A percentile compares a stretch with the other conserved stretches of the same genome.
Evolutionary conservation across 30 jellyfish, hydroid and myxozoan species (phyloP).

Genomic region (Aurelia coerulea): DNA sequence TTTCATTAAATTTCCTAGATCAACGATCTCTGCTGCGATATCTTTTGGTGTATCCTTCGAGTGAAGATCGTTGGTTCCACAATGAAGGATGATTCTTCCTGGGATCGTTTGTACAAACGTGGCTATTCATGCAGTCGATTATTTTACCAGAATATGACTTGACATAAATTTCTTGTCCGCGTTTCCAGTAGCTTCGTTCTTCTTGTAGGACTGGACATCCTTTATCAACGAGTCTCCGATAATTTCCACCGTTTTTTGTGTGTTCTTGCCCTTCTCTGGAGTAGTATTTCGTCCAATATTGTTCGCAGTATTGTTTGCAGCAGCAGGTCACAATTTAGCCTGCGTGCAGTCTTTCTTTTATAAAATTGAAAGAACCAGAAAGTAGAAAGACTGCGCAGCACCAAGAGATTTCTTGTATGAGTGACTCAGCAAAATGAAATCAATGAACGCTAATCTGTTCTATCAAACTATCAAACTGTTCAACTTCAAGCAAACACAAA

Average conservation of each 20-base stretch:
- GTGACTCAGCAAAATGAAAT: too few species aligned
- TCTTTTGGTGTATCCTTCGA: conserved; percentile 2
- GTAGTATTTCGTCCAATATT: too few species aligned
- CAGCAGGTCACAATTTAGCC: too few species aligned
- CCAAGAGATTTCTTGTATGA: too few species aligned
- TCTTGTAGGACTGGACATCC: conserved; percentile 1
- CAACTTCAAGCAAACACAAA: too few species aligned
- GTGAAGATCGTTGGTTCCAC: neutral
- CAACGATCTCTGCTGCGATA: neutral
- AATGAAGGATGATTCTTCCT: neutral
- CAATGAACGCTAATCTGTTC: too few species aligned
- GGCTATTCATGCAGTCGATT: neutral
- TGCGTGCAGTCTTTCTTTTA: too few species aligned
- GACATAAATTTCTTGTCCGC: neutral
- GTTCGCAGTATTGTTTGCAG: too few species aligned
- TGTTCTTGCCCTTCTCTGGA: neutral
- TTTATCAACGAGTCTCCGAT: conserved; percentile 1
- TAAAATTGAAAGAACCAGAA: too few species aligned
- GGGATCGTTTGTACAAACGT: neutral
- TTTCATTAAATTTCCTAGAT: too few species aligned
- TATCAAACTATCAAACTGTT: too few species aligned
- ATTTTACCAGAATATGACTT: neutral
- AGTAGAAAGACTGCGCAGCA: too few species aligned
- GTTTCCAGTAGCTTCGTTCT: neutral
- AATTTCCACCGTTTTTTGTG: neutral